phyloP scores from a whole-genome alignment of 2,113 vertebrate genomes.

The Plecotus auritus region DNA sequence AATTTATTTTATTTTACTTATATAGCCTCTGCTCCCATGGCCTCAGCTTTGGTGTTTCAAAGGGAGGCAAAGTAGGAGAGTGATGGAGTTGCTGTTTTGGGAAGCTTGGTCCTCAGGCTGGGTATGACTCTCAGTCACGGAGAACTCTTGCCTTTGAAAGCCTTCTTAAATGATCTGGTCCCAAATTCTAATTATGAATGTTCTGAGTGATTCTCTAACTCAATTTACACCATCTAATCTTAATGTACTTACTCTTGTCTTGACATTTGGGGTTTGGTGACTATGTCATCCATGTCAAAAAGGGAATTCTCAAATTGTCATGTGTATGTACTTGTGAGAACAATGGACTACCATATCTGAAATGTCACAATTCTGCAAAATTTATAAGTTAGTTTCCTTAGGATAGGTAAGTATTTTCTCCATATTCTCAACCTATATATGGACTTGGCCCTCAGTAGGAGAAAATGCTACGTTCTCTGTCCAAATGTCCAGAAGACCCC shows the following conservation, averaged over 20 bases:
- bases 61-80: accelerated
- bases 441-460: neutral
- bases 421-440: neutral
- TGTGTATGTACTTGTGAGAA: neutral
- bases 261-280: neutral
- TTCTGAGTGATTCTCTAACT: neutral
- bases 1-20: neutral
- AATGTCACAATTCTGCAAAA: neutral
- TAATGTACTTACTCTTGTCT: neutral
- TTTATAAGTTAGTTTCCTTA: neutral
- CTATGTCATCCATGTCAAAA: neutral
- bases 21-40: neutral
- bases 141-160: neutral
- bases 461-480: neutral
- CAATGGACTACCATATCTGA: neutral
- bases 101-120: neutral
- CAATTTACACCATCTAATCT: neutral
- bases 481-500: neutral
- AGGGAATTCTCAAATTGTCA: neutral
- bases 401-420: neutral
- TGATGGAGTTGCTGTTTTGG: accelerated
- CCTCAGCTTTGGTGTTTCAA: neutral
- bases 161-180: neutral
- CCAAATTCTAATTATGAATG: neutral
- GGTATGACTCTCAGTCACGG: neutral